Conservation (phyloP, 1,140 invertebrate genomes). For the Cotesia vestalis region DNA sequence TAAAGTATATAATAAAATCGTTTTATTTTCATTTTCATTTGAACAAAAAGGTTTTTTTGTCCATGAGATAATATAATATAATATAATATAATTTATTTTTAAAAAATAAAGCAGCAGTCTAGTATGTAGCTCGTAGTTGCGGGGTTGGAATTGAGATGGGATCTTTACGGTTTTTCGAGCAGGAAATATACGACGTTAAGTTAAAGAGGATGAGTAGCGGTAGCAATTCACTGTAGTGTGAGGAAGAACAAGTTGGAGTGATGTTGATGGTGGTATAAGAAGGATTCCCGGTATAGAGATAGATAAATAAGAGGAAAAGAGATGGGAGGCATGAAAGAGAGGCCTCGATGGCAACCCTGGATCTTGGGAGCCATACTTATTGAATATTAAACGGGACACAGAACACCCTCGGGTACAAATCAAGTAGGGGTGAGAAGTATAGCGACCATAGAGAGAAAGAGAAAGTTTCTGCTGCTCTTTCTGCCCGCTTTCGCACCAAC, state of each 20-base stretch:
- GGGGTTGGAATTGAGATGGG: constrained; percentile 19
- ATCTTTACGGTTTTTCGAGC: constrained; percentile 9
- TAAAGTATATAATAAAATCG: too few species aligned
- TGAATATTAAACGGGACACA: constrained; percentile 38
- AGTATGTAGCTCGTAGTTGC: not conserved
- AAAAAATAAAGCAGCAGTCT: too few species aligned
- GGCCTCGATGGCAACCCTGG: constrained; percentile 16
- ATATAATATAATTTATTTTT: too few species aligned
- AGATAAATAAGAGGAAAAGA: constrained; percentile 13
- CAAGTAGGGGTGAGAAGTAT: constrained; percentile 32
- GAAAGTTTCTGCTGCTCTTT: constrained; percentile 34
- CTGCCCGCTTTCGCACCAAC: constrained; percentile 8
- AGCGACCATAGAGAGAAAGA: not conserved
- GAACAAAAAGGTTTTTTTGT: too few species aligned
- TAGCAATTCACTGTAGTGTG: not conserved
- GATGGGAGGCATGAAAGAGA: constrained; percentile 3
- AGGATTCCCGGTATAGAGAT: not conserved
- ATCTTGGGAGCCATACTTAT: constrained; percentile 35
- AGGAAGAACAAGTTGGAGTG: not conserved
- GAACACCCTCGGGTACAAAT: constrained; percentile 38
- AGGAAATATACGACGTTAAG: constrained; percentile 10
- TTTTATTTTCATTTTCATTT: too few species aligned
- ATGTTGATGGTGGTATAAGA: not conserved
- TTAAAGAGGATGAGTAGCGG: not conserved
- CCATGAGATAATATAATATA: too few species aligned